phyloP scores from a whole-genome alignment of 2,113 vertebrate genomes.

The Monarcha castaneiventris region DNA sequence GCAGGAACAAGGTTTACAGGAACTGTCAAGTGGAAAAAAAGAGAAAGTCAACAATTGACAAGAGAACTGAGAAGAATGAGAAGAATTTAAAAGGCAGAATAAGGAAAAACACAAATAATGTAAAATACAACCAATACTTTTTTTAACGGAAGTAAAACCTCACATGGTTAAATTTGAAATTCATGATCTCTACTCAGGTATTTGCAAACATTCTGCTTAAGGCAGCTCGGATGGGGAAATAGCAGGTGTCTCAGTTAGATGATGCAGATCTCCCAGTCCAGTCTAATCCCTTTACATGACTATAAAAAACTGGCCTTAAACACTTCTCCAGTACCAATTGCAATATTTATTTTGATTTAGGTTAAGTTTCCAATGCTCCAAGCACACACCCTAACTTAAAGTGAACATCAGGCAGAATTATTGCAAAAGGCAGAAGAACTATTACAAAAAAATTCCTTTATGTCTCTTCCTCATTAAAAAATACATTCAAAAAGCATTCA shows the following conservation, averaged over 20 bases:
- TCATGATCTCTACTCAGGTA: neutral
- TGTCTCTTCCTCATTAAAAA: neutral
- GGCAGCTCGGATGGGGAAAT: neutral
- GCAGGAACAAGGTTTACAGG: slow-evolving; percentile 24
- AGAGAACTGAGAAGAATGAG: neutral
- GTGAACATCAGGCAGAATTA: neutral
- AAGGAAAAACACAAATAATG: neutral
- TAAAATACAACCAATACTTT: neutral
- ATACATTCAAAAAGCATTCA: neutral
- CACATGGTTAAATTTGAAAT: neutral
- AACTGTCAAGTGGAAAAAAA: slow-evolving; percentile 21
- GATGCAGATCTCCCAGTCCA: neutral
- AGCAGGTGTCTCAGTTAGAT: neutral
- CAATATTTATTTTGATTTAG: neutral
- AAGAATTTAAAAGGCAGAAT: neutral
- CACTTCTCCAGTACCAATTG: neutral
- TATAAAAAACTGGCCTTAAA: neutral
- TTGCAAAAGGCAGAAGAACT: neutral
- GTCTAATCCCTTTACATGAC: neutral
- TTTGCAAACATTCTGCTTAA: neutral
- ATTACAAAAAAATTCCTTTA: neutral
- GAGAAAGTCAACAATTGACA: slow-evolving; percentile 4
- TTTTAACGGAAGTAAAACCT: neutral
- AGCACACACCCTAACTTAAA: neutral
- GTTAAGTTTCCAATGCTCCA: neutral